Evolutionary conservation across 2,797 vertebrate genomes (phyloP).

Genomic region (Nyctalus aviator): DNA sequence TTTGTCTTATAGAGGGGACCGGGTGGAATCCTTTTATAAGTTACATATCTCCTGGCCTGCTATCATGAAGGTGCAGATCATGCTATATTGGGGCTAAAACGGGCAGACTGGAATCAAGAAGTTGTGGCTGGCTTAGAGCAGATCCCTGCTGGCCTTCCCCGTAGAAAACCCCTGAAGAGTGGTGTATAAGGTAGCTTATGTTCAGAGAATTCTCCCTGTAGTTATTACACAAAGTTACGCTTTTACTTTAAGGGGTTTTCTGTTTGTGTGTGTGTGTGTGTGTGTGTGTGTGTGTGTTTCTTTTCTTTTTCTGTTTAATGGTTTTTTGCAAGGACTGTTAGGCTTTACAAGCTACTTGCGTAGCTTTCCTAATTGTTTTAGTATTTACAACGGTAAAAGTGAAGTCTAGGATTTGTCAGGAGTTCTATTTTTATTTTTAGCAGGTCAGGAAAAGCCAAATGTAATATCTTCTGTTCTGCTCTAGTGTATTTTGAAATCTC

Average conservation of each 20-base stretch:
- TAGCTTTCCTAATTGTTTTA: conserved; percentile 15
- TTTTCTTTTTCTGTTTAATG: neutral
- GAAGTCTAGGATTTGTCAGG: neutral
- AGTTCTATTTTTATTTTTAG: conserved; percentile 45
- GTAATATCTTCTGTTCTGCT: neutral
- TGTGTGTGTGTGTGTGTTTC: too few relatives aligned
- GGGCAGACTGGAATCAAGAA: neutral
- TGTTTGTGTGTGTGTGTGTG: too few relatives aligned
- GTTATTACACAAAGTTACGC: neutral
- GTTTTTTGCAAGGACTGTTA: conserved; percentile 35
- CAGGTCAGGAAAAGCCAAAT: conserved; percentile 21
- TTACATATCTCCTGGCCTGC: neutral
- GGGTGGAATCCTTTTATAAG: neutral
- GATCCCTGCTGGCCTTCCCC: neutral
- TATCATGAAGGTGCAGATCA: neutral
- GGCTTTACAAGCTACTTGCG: neutral
- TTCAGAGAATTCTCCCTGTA: conserved; percentile 20
- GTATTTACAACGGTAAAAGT: conserved; percentile 3
- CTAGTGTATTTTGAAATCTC: conserved; percentile 27
- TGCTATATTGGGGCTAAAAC: neutral
- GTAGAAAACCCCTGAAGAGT: conserved; percentile 10
- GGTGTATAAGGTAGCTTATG: neutral
- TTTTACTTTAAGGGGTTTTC: conserved; percentile 33
- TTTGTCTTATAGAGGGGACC: neutral
- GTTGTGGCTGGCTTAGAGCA: neutral